phyloP scores from a whole-genome alignment of 2,113 vertebrate genomes.

The Urocynchramus pylzowi region DNA sequence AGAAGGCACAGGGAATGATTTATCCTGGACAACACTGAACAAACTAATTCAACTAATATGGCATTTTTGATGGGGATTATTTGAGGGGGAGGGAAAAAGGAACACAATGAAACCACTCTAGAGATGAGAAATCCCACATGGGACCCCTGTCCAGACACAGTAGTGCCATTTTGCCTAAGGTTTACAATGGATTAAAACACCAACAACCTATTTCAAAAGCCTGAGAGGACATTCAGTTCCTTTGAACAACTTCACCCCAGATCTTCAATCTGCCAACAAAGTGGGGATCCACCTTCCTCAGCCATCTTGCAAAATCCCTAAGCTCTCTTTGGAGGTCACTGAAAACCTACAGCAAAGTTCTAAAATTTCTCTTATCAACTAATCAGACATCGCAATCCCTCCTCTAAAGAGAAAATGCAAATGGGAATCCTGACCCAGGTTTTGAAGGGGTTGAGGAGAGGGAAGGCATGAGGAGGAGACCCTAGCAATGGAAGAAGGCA shows the following conservation, averaged over 20 bases:
- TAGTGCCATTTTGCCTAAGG: neutral
- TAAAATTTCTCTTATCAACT: neutral
- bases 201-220: neutral
- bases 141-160: neutral
- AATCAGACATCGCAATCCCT: accelerated
- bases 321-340: neutral
- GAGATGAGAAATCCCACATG: neutral
- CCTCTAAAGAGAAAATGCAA: neutral
- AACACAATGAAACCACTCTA: neutral
- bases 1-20: neutral
- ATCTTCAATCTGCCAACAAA: neutral
- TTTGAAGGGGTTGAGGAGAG: neutral
- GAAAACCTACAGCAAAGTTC: neutral
- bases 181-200: neutral
- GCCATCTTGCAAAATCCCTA: neutral
- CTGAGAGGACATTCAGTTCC: neutral
- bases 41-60: neutral
- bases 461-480: neutral
- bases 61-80: neutral
- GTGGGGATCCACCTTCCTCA: neutral
- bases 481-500: neutral
- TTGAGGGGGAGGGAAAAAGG: accelerated
- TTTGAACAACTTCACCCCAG: accelerated
- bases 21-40: neutral
- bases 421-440: neutral